These are phyloP conservation scores for Ecdyonurus torrentis DNA, from an alignment of 2,888 invertebrate genomes.

Conservation along the genomic window DNA sequence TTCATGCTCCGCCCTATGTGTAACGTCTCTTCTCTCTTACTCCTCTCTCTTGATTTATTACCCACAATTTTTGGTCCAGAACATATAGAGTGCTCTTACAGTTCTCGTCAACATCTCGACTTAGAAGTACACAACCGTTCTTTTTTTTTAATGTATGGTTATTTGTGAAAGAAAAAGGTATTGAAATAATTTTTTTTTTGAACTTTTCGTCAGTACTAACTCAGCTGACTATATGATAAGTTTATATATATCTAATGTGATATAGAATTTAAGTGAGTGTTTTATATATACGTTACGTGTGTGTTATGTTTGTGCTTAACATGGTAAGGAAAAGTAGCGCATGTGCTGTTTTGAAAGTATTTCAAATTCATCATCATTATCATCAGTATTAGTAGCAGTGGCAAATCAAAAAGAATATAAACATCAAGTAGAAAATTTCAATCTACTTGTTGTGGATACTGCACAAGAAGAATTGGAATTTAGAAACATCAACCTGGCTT, in stretches of 20 bases:
- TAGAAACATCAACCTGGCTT: neutral
- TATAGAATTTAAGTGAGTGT: neutral
- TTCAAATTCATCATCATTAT: neutral
- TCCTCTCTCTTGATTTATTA: neutral
- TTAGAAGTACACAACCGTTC: too few species aligned
- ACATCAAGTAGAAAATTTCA: neutral
- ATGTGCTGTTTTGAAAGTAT: neutral
- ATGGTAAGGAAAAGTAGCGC: neutral
- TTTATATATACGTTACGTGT: neutral
- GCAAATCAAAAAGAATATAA: neutral
- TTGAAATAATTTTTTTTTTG: too few species aligned
- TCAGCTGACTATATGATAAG: neutral
- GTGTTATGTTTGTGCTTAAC: too few species aligned
- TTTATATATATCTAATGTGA: neutral
- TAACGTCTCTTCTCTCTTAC: neutral
- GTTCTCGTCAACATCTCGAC: neutral
- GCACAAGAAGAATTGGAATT: neutral
- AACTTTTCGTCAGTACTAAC: too few species aligned
- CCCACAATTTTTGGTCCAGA: neutral
- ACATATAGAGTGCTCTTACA: neutral
- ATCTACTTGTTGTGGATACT: neutral
- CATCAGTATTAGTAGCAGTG: neutral
- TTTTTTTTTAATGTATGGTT: too few species aligned
- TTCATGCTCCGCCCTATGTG: neutral
- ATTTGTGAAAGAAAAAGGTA: neutral